These are phyloP conservation scores for Oceanodroma leucorhoa DNA, from an alignment of 2,797 vertebrate genomes.

Conservation along the genomic window DNA sequence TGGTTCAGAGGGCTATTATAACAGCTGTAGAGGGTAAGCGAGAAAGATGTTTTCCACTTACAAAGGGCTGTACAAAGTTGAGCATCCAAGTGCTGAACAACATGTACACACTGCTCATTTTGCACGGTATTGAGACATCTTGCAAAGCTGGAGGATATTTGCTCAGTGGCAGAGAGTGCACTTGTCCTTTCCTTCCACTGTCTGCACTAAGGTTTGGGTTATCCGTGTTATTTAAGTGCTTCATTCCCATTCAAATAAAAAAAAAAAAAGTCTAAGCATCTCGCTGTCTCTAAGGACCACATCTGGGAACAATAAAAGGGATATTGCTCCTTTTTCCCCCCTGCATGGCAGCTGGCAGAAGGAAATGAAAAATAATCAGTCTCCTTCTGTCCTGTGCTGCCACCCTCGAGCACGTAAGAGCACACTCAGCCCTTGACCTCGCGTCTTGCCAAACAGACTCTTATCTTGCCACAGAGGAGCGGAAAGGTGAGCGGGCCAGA, in stretches of 20 bases:
- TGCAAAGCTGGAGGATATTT: not conserved
- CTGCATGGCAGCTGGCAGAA: not conserved
- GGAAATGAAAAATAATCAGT: not conserved
- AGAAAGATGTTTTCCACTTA: not conserved
- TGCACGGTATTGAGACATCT: not conserved
- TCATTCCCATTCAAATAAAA: not conserved
- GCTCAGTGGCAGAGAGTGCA: accelerated
- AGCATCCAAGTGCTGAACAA: not conserved
- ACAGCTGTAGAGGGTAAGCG: not conserved
- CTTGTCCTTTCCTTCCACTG: not conserved
- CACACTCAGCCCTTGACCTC: not conserved
- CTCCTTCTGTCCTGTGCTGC: not conserved
- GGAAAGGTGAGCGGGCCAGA: not conserved
- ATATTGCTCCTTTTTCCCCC: accelerated
- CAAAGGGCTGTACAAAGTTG: not conserved
- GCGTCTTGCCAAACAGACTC: not conserved
- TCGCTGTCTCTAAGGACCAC: not conserved
- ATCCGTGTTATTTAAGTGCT: not conserved
- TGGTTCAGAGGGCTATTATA: not conserved
- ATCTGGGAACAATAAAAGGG: not conserved
- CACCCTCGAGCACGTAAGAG: not conserved
- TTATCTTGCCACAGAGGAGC: not conserved
- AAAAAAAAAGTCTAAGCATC: not conserved
- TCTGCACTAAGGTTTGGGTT: not conserved
- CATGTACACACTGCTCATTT: accelerated